These are phyloP conservation scores for Aproaerema taeniolella DNA, from an alignment of 2,888 invertebrate species.

Conservation along the genomic window DNA sequence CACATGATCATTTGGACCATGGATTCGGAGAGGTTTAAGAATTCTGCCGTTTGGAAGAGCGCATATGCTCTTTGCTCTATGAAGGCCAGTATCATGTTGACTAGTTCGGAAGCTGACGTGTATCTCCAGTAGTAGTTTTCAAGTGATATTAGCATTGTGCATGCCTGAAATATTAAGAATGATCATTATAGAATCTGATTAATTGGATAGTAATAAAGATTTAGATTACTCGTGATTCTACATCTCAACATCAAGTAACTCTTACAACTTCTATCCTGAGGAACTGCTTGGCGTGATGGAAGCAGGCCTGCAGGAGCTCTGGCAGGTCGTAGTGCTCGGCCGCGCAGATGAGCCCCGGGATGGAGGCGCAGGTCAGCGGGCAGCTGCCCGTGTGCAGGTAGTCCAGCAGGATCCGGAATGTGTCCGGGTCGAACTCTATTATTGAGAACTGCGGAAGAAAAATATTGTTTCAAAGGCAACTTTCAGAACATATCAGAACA, in stretches of 20 bases:
- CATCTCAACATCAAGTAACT: background rate
- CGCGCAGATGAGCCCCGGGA: constrained; percentile 94
- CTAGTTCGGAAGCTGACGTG: constrained; percentile 94
- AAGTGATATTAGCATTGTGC: constrained; percentile 93
- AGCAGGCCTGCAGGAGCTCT: constrained; percentile 94
- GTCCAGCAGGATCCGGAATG: constrained; percentile 92
- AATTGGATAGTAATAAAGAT: constrained; percentile 1
- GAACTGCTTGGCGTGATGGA: constrained; percentile 96
- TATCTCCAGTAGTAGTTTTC: constrained; percentile 98
- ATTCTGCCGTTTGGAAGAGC: constrained; percentile 90
- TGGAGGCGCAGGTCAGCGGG: constrained; percentile 93
- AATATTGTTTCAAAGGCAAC: background rate
- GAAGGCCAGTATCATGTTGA: constrained; percentile 95
- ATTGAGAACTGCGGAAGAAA: constrained; percentile 86
- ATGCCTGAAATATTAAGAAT: constrained; percentile 74
- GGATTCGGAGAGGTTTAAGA: constrained; percentile 92
- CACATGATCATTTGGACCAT: constrained; percentile 97
- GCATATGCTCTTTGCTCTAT: constrained; percentile 92
- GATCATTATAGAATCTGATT: background rate
- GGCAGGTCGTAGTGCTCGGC: constrained; percentile 97
- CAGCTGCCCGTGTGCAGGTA: constrained; percentile 96
- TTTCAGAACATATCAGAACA: background rate
- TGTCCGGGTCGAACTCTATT: constrained; percentile 96
- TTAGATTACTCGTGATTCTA: background rate
- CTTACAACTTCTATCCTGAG: constrained; percentile 92